phyloP scores from a whole-genome alignment of 2,888 invertebrate species.

The Cantharis flavilabris region DNA sequence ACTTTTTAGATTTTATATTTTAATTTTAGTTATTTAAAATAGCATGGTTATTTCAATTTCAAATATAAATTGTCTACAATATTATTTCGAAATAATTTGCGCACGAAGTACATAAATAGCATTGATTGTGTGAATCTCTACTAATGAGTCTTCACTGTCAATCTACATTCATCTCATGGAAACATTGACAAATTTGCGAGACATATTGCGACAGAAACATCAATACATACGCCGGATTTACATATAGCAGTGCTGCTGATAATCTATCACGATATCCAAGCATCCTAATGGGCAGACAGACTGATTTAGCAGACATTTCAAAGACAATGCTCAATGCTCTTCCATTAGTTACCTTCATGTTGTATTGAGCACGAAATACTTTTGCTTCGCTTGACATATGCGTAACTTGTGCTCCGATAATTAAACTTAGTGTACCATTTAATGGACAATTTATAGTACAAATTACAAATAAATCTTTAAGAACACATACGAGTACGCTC shows the following conservation, averaged over 20 bases:
- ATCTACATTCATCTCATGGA: slow-evolving; percentile 38
- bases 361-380: slow-evolving; percentile 26
- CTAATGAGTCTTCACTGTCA: slow-evolving; percentile 37
- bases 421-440: slow-evolving; percentile 17
- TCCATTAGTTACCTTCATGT: slow-evolving; percentile 46
- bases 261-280: slow-evolving; percentile 49
- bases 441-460: slow-evolving; percentile 15
- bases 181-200: slow-evolving; percentile 47
- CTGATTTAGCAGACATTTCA: slow-evolving; percentile 47
- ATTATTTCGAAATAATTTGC: not conserved
- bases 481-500: not conserved
- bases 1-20: not conserved
- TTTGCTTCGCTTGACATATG: slow-evolving; percentile 17
- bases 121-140: slow-evolving; percentile 12
- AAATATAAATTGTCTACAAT: not conserved
- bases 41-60: not conserved
- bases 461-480: not conserved
- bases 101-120: not conserved
- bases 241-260: slow-evolving; percentile 46
- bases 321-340: slow-evolving; percentile 46
- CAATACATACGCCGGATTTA: slow-evolving; percentile 48
- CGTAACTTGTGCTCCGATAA: slow-evolving; percentile 16
- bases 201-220: slow-evolving; percentile 49
- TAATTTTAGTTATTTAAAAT: not conserved
- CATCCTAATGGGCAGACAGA: slow-evolving; percentile 46